phyloP scores from a whole-genome alignment of 2,113 vertebrate species.

The Stercorarius parasiticus region DNA sequence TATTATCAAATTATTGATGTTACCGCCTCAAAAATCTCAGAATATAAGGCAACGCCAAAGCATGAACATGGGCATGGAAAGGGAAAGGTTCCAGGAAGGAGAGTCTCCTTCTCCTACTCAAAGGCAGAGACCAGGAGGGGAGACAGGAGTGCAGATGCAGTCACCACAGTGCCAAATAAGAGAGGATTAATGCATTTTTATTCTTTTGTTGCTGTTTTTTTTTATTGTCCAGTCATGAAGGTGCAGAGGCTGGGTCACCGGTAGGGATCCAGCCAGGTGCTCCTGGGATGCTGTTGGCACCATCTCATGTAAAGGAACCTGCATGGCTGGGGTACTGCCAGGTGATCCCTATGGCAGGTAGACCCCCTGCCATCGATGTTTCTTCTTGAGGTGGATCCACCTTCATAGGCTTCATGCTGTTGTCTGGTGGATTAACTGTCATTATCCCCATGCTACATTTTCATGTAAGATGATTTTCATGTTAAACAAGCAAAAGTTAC shows the following conservation, averaged over 20 bases:
- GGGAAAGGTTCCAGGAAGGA: not conserved
- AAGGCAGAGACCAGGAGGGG: not conserved
- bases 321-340: not conserved
- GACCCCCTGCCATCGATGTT: not conserved
- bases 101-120: not conserved
- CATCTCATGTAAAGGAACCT: not conserved
- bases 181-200: not conserved
- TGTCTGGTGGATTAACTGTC: not conserved
- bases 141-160: not conserved
- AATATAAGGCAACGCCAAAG: not conserved
- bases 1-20: not conserved
- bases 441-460: not conserved
- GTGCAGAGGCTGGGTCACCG: fast-evolving
- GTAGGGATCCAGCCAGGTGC: fast-evolving
- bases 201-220: not conserved
- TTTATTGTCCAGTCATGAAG: not conserved
- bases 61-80: not conserved
- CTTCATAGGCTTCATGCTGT: not conserved
- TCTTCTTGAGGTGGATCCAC: not conserved
- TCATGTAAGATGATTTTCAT: not conserved
- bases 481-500: not conserved
- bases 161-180: not conserved
- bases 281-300: fast-evolving
- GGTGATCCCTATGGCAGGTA: not conserved
- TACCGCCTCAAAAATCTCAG: not conserved